These are phyloP conservation scores for Platysteira castanea DNA, from an alignment of 2,113 vertebrate species.

Conservation along the genomic window DNA sequence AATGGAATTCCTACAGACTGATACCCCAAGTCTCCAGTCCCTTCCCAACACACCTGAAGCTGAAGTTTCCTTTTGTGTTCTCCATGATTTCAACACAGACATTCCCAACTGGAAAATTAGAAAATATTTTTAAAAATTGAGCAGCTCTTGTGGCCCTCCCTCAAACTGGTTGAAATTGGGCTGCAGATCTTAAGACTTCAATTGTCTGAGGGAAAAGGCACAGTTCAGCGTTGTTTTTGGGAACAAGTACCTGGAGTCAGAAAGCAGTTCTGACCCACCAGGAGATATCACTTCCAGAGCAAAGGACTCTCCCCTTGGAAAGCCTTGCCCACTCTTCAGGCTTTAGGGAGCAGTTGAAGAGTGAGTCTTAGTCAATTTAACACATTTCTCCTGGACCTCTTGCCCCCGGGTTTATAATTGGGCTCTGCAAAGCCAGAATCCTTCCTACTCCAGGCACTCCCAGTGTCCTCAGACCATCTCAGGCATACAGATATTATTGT, in stretches of 20 bases:
- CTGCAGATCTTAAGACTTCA: background rate
- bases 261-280: background rate
- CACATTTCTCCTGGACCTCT: background rate
- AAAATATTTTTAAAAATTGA: background rate
- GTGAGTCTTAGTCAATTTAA: background rate
- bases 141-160: background rate
- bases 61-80: background rate
- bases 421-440: background rate
- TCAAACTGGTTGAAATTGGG: background rate
- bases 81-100: fast-evolving
- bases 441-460: background rate
- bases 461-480: background rate
- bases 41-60: background rate
- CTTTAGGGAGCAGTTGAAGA: background rate
- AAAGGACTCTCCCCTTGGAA: background rate
- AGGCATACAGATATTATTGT: background rate
- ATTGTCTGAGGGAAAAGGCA: background rate
- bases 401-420: fast-evolving
- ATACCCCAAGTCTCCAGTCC: no score
- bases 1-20: background rate
- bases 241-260: background rate
- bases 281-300: background rate
- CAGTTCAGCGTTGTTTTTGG: background rate
- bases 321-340: background rate
- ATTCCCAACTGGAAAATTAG: background rate